A percentile compares a stretch with the other conserved stretches of the same genome.
These are phyloP conservation scores for Drosophila mayaguana DNA, from an alignment of 2,888 invertebrate genomes.

Conservation along the genomic window DNA sequence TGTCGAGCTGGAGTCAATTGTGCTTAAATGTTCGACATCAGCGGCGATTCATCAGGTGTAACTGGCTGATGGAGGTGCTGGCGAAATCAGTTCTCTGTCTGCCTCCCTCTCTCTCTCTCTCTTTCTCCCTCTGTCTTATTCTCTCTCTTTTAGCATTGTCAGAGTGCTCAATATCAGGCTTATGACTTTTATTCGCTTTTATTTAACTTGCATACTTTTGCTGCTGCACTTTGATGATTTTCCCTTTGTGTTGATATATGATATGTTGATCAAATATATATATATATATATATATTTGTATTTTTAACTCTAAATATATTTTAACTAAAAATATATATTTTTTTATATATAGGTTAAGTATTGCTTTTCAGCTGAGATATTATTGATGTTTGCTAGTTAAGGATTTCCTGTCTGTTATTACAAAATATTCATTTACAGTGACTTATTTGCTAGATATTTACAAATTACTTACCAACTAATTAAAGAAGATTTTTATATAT, in stretches of 20 bases:
- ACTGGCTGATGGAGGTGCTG: not conserved
- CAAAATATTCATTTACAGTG: no score
- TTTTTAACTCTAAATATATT: no score
- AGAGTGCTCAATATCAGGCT: not conserved
- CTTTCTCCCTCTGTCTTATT: not conserved
- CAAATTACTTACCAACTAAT: no score
- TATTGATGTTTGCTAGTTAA: no score
- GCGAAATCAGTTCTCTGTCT: not conserved
- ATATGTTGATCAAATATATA: no score
- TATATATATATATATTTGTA: no score
- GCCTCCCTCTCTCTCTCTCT: not conserved
- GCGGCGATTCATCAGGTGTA: constrained; percentile 23
- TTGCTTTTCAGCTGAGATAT: no score
- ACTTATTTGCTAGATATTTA: no score
- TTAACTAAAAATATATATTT: no score
- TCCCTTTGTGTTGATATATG: not conserved
- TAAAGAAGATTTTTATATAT: no score
- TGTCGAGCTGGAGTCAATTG: constrained; percentile 59
- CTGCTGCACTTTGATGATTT: not conserved
- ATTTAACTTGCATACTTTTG: not conserved
- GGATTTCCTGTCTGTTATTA: no score
- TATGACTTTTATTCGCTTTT: not conserved
- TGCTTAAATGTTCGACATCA: constrained; percentile 54
- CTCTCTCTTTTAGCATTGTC: not conserved
- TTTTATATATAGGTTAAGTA: no score